Base-by-base conservation (phyloP, 2,888 invertebrate genomes). In the Brenthis ino region DNA sequence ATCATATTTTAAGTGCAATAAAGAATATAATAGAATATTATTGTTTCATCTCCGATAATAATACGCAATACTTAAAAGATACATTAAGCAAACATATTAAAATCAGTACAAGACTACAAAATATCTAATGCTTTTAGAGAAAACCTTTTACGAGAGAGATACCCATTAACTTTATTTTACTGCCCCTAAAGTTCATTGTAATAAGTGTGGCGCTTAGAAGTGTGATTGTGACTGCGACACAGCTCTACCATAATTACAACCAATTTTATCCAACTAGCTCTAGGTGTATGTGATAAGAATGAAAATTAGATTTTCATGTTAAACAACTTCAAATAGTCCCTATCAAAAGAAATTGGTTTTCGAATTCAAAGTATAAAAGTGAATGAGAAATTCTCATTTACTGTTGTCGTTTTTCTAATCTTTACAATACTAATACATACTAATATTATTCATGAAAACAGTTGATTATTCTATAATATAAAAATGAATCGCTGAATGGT, bases 91-190 rank as follows among this genome's bases (percentile, higher is more conserved):
- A 14, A 28, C 20, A 24, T 51, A 53, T 33, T 63, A 51, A 28
- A 28, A 53, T 63, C 53, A 37, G 37, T 33, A 37, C 11, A 13
- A 13, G 20, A 20, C 54, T 54, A 55, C 60, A 55, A 67, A 60
- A 28, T 67, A 61, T 53, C 53, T 55, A 58, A 67, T 67, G 54
- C 55, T 50, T 60, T 61, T 61, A 60, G 58, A 28, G 28, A 2
- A 43, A 33, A 16, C 54, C 60, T 53, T 64, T 64, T 68, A 68
- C 64, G 54, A 64, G 51, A 12, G 63, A 64, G 51, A 61, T 43
- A 57, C 57, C 61, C 16, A 69, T 61, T 65, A 69, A 66, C 61
- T 69, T 61, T 63, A 65, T 69, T 65, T 65, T 53, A 65, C 65
- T 58, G 48, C 37, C 61, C 57, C 61, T 55, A 64, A 68, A 68